These are phyloP conservation scores for Porites cylindrica DNA, from an alignment of 92 coral and sea anemone genomes.

Conservation along the genomic window DNA sequence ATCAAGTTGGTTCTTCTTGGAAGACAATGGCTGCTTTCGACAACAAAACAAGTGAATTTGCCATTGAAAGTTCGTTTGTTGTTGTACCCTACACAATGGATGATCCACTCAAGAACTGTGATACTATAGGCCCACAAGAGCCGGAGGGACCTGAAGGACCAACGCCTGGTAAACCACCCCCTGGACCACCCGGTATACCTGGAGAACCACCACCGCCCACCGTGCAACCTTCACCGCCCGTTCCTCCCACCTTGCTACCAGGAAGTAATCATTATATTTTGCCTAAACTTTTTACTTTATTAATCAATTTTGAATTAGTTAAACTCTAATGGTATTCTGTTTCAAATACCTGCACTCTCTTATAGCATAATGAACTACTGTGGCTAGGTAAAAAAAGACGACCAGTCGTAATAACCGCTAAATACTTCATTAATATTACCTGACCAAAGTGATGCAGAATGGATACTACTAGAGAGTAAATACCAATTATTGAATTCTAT, in stretches of 20 bases:
- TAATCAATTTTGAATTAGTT: too few relatives aligned
- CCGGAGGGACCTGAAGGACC: constrained; percentile 35
- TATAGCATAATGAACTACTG: too few relatives aligned
- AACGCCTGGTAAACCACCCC: constrained; percentile 19
- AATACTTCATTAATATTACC: too few relatives aligned
- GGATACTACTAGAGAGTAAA: too few relatives aligned
- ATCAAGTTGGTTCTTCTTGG: constrained; percentile 38
- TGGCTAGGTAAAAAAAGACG: too few relatives aligned
- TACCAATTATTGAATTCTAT: too few relatives aligned
- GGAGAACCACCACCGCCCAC: not conserved
- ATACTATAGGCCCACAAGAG: constrained; percentile 50
- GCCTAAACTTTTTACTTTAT: too few relatives aligned
- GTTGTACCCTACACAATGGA: constrained; percentile 63
- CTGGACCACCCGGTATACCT: constrained; percentile 7
- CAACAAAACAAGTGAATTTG: constrained; percentile 61
- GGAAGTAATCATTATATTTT: constrained; percentile 30
- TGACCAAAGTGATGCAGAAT: too few relatives aligned
- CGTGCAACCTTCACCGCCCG: not conserved
- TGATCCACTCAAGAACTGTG: constrained; percentile 72
- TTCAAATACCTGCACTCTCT: too few relatives aligned
- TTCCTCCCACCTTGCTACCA: constrained; percentile 18
- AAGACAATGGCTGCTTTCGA: constrained; percentile 55
- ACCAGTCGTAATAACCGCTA: too few relatives aligned
- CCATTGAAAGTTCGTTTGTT: constrained; percentile 62
- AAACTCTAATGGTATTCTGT: too few relatives aligned